Conservation (phyloP, 92 coral and sea anemone genomes). For the Porites lobata region DNA sequence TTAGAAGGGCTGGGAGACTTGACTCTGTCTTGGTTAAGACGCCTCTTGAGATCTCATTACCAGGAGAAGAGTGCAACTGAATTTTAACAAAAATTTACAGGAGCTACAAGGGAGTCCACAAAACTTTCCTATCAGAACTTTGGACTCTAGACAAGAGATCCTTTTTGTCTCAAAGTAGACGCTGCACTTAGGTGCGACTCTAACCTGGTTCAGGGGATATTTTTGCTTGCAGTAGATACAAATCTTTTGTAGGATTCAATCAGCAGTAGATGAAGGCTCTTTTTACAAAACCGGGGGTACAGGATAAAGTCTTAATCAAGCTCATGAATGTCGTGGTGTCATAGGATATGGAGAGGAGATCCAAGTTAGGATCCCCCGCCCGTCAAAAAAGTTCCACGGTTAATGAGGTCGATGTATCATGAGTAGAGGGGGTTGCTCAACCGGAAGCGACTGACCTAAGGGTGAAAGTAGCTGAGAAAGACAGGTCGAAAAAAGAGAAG, state of each 20-base stretch:
- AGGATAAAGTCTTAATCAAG: slow-evolving; percentile 35
- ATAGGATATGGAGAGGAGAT: slow-evolving; percentile 68
- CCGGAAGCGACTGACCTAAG: neutral
- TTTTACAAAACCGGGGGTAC: slow-evolving; percentile 43
- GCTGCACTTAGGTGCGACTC: slow-evolving; percentile 41
- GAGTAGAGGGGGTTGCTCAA: slow-evolving; percentile 35
- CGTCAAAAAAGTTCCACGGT: slow-evolving; percentile 34
- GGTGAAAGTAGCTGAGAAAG: neutral
- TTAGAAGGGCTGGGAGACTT: slow-evolving; percentile 29
- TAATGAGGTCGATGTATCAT: slow-evolving; percentile 42
- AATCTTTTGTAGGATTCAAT: slow-evolving; percentile 61
- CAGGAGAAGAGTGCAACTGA: slow-evolving; percentile 61
- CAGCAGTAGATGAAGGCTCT: slow-evolving; percentile 48
- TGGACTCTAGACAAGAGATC: slow-evolving; percentile 10
- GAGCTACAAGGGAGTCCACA: slow-evolving; percentile 48
- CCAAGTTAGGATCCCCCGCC: neutral
- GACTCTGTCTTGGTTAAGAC: slow-evolving; percentile 33
- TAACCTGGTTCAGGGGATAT: slow-evolving; percentile 46
- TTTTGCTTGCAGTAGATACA: slow-evolving; percentile 65
- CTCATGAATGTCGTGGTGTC: slow-evolving; percentile 55
- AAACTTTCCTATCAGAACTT: slow-evolving; percentile 61
- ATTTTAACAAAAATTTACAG: slow-evolving; percentile 42
- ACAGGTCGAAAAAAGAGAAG: slow-evolving; percentile 34
- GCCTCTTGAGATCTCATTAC: slow-evolving; percentile 54
- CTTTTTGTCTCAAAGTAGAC: slow-evolving; percentile 19